These are phyloP conservation scores for Nanorana parkeri DNA, from an alignment of 2,113 vertebrate species.

Conservation along the genomic window DNA sequence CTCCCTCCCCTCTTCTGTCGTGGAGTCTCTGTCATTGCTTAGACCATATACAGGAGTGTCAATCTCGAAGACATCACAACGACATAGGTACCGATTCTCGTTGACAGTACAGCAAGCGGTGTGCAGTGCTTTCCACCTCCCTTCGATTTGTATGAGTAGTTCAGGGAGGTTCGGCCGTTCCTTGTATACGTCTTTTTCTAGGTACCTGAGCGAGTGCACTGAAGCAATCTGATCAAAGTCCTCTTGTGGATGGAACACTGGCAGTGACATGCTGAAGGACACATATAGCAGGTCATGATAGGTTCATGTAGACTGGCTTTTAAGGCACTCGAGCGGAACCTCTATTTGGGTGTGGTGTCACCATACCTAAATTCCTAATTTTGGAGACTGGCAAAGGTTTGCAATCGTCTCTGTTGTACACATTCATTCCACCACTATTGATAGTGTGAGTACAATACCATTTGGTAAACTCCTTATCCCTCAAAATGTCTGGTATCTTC, in stretches of 20 bases:
- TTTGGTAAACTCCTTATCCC: neutral
- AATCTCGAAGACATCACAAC: neutral
- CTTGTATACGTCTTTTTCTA: neutral
- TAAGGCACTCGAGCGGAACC: neutral
- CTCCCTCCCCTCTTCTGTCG: neutral
- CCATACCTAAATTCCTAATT: neutral
- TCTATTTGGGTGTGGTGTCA: neutral
- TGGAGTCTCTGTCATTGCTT: neutral
- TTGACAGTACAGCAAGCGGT: neutral
- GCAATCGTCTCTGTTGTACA: neutral
- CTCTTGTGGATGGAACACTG: neutral
- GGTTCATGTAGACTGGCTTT: neutral
- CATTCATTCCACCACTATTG: neutral
- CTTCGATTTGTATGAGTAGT: neutral
- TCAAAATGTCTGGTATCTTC: neutral
- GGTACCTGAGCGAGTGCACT: neutral
- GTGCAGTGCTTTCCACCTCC: neutral
- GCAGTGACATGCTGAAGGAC: constrained; percentile 5
- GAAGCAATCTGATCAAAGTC: neutral
- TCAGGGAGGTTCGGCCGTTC: neutral
- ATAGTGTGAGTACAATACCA: neutral
- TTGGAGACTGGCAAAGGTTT: neutral
- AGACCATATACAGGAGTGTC: neutral
- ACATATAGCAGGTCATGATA: neutral
- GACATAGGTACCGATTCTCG: neutral